Evolutionary conservation across 2,888 invertebrate species (phyloP).

Genomic region (Ephialtes manifestator): DNA sequence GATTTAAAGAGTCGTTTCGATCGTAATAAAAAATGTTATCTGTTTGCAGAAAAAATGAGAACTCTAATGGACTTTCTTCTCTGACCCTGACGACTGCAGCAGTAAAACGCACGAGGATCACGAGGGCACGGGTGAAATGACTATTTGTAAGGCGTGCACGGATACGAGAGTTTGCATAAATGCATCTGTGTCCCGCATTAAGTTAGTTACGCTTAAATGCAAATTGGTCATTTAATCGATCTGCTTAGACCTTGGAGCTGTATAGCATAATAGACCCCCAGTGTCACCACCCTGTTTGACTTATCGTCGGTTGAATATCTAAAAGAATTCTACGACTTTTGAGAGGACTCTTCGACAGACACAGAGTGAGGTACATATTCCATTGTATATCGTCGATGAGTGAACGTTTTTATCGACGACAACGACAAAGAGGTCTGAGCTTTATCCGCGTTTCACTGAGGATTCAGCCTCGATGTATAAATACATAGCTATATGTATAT

Average conservation of each 20-base stretch:
- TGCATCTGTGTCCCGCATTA: conserved; percentile 79
- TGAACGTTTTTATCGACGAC: conserved; percentile 10
- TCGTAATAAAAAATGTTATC: not conserved
- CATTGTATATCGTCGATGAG: conserved; percentile 10
- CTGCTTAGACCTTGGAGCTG: conserved; percentile 78
- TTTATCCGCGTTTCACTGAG: conserved; percentile 10
- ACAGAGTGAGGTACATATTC: not conserved
- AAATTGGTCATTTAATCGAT: conserved; percentile 84
- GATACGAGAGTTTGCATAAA: conserved; percentile 78
- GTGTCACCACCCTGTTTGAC: conserved; percentile 31
- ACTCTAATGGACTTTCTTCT: conserved; percentile 36
- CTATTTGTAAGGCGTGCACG: conserved; percentile 78
- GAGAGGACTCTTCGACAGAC: conserved; percentile 12
- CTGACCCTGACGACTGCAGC: conserved; percentile 21
- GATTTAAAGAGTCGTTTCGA: not conserved
- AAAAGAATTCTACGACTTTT: conserved; percentile 36
- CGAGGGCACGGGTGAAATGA: conserved; percentile 75
- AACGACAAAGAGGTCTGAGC: conserved; percentile 4
- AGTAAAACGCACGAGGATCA: conserved; percentile 68
- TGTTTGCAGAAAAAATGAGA: conserved; percentile 25
- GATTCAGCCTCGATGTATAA: not conserved
- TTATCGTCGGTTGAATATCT: conserved; percentile 33
- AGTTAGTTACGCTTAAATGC: conserved; percentile 85
- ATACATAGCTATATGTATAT: not conserved
- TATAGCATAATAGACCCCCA: conserved; percentile 70